A percentile compares a stretch with the other conserved stretches of the same genome.
Conservation (phyloP, 2,113 vertebrate genomes). For the Fulmarus glacialis region DNA sequence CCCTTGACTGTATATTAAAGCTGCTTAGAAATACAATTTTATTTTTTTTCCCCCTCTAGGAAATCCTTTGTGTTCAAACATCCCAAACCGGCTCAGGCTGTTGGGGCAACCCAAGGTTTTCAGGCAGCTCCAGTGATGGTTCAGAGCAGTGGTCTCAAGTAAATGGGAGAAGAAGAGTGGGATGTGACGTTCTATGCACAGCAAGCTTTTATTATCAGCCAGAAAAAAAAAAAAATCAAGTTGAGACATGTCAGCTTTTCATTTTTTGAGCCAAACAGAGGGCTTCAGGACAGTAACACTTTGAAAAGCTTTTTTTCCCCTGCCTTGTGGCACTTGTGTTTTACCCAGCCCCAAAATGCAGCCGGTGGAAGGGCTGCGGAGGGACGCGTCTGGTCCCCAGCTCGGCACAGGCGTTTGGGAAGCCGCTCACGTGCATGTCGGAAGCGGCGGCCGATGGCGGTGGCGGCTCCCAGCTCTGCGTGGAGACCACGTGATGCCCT, state of each 20-base stretch:
- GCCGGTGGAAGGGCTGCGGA: neutral
- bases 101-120: neutral
- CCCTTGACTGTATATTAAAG: neutral
- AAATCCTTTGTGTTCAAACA: neutral
- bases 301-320: accelerated
- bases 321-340: accelerated
- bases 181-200: neutral
- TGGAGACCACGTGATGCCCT: neutral
- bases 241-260: neutral
- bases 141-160: neutral
- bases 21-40: neutral
- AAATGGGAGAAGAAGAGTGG: neutral
- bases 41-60: neutral
- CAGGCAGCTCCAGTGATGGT: neutral
- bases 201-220: neutral
- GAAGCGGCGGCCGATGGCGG: neutral
- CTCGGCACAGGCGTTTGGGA: neutral
- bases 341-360: neutral
- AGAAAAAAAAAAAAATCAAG: neutral
- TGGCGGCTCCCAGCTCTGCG: neutral
- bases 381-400: neutral
- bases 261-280: neutral
- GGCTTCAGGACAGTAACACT: neutral
- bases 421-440: accelerated
- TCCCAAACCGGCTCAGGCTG: neutral